phyloP scores from a whole-genome alignment of 2,113 vertebrate species.

The Bufo bufo region DNA sequence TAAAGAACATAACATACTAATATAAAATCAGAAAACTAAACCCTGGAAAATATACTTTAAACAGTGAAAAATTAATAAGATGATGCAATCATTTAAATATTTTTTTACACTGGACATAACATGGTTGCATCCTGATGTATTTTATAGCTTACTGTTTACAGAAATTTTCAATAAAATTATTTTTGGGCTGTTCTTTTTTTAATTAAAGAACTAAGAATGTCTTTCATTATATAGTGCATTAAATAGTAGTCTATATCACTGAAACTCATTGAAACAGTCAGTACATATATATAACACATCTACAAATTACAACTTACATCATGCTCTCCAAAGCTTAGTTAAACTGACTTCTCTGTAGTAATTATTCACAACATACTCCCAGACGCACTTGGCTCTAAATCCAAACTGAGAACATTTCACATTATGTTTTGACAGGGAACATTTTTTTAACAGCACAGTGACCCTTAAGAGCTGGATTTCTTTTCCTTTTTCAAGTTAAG shows the following conservation, averaged over 20 bases:
- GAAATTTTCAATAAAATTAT: background rate
- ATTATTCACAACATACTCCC: slow-evolving; percentile 37
- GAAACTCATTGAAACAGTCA: background rate
- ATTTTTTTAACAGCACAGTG: slow-evolving; percentile 14
- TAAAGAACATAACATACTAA: too few relatives aligned
- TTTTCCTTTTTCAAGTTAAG: slow-evolving; percentile 31
- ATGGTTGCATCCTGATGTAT: background rate
- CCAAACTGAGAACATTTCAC: slow-evolving; percentile 37
- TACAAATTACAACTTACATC: slow-evolving; percentile 22
- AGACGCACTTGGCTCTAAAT: slow-evolving; percentile 4
- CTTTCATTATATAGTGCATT: background rate
- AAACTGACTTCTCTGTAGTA: slow-evolving; percentile 23
- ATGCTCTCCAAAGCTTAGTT: slow-evolving; percentile 16
- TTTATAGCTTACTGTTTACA: background rate
- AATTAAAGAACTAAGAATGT: background rate
- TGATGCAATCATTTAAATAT: too few relatives aligned
- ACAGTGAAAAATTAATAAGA: too few relatives aligned
- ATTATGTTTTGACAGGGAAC: slow-evolving; percentile 43
- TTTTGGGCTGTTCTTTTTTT: background rate
- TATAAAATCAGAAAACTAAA: too few relatives aligned
- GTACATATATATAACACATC: background rate
- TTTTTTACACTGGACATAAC: too few relatives aligned
- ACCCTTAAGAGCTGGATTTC: slow-evolving; percentile 22
- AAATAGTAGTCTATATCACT: background rate
- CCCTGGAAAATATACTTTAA: too few relatives aligned